A percentile compares a stretch with the other conserved stretches of the same genome.
Evolutionary conservation across 2,797 vertebrate genomes (phyloP).

Genomic region (Lateolabrax maculatus): DNA sequence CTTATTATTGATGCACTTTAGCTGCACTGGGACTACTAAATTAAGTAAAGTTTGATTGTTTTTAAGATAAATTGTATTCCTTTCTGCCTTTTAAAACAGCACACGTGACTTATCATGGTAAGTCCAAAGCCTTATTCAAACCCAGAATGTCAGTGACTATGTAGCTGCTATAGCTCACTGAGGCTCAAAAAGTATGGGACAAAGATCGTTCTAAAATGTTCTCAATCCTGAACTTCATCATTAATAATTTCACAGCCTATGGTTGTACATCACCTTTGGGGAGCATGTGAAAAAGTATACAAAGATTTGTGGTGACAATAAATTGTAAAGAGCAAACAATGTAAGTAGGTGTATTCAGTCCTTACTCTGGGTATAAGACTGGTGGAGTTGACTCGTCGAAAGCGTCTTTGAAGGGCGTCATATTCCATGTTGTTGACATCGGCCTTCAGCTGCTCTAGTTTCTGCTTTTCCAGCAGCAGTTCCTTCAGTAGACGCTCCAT

Average conservation of each 20-base stretch:
- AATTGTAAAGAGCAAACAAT: background rate
- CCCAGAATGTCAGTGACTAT: background rate
- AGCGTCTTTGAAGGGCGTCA: slow-evolving; percentile 95
- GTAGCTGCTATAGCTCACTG: background rate
- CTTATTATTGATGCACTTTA: background rate
- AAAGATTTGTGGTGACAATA: background rate
- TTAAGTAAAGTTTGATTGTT: background rate
- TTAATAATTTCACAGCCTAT: background rate
- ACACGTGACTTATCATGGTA: background rate
- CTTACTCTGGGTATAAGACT: slow-evolving; percentile 95
- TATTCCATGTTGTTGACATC: slow-evolving; percentile 99
- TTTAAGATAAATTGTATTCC: background rate
- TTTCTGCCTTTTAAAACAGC: background rate
- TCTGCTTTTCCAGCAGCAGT: slow-evolving; percentile 92
- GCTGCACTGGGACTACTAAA: background rate
- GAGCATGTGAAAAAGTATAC: background rate
- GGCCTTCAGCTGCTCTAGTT: slow-evolving; percentile 93
- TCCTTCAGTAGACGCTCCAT: slow-evolving; percentile 98
- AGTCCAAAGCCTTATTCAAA: slow-evolving; percentile 1
- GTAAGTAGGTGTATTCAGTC: background rate
- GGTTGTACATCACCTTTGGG: background rate
- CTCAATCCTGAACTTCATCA: background rate
- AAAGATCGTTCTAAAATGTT: slow-evolving; percentile 7
- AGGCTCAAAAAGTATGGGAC: background rate
- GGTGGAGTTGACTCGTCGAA: slow-evolving; percentile 95